phyloP scores from a whole-genome alignment of 2,113 vertebrate genomes.

The Sterrhoptilus dennistouni region DNA sequence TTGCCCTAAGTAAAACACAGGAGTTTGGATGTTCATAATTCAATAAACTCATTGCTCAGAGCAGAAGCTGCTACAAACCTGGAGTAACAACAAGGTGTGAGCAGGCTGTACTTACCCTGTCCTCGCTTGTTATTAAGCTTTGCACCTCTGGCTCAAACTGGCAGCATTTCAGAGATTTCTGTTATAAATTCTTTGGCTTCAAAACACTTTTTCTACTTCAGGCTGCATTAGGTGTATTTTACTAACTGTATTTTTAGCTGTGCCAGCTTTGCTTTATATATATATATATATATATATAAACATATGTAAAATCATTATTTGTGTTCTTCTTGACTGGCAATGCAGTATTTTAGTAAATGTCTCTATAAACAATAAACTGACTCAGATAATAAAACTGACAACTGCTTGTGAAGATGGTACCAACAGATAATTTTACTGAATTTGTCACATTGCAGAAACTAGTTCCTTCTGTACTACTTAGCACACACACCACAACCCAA shows the following conservation, averaged over 20 bases:
- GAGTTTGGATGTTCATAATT: not conserved
- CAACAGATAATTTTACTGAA: not conserved
- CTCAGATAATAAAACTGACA: not conserved
- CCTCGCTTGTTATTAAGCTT: not conserved
- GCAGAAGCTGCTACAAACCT: not conserved
- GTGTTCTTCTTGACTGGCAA: not conserved
- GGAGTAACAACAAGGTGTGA: not conserved
- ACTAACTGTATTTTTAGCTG: not conserved
- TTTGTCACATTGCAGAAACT: not conserved
- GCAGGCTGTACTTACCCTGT: not conserved
- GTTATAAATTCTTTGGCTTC: not conserved
- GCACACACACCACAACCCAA: not conserved
- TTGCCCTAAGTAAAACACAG: constrained; percentile 14
- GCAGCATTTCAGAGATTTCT: not conserved
- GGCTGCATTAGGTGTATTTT: not conserved
- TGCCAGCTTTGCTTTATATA: not conserved
- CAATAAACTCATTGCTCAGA: not conserved
- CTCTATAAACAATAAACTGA: not conserved
- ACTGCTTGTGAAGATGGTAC: not conserved
- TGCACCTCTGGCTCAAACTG: not conserved
- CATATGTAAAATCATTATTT: not conserved
- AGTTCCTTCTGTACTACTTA: not conserved
- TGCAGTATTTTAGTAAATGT: not conserved
- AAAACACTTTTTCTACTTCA: not conserved
- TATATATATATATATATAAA: not conserved